Evolutionary conservation across 2,888 invertebrate genomes (phyloP).

Genomic region (Druceiella hillmani): DNA sequence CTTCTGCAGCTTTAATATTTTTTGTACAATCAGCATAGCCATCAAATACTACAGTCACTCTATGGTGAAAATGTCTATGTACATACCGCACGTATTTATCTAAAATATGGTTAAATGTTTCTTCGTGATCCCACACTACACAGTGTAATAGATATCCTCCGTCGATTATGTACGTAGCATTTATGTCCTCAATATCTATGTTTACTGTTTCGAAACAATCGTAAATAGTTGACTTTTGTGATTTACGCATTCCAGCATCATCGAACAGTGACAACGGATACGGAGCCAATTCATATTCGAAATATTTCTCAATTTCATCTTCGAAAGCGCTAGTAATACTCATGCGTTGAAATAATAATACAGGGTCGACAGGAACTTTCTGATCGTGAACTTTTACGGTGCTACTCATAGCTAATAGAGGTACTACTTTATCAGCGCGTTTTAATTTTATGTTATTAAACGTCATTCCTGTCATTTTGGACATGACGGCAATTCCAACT

Average conservation of each 20-base stretch:
- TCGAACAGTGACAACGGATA: too few relatives aligned
- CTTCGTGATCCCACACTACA: slow-evolving; percentile 25
- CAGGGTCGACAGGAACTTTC: slow-evolving; percentile 1
- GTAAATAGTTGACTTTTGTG: slow-evolving; percentile 13
- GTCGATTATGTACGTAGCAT: slow-evolving; percentile 25
- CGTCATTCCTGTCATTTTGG: slow-evolving; percentile 27
- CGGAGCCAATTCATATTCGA: too few relatives aligned
- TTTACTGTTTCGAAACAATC: too few relatives aligned
- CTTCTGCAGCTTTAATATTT: slow-evolving; percentile 26
- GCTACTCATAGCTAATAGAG: slow-evolving; percentile 28
- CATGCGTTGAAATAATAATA: slow-evolving; percentile 29
- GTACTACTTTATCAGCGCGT: slow-evolving; percentile 29
- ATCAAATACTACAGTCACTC: slow-evolving; percentile 28
- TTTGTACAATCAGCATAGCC: slow-evolving; percentile 26
- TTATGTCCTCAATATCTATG: too few relatives aligned
- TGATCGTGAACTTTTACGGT: slow-evolving; percentile 22
- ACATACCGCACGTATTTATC: slow-evolving; percentile 25
- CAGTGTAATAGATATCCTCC: slow-evolving; percentile 25
- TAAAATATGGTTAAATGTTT: too few relatives aligned
- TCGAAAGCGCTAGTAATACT: slow-evolving; percentile 24
- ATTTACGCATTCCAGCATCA: slow-evolving; percentile 10
- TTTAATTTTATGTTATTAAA: slow-evolving; percentile 30
- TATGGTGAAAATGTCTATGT: slow-evolving; percentile 24
- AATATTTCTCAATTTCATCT: too few relatives aligned
- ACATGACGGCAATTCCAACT: slow-evolving; percentile 25